A percentile compares a stretch with the other conserved stretches of the same genome.
Conservation (phyloP, 2,888 invertebrate species). For the Danaus chrysippus region DNA sequence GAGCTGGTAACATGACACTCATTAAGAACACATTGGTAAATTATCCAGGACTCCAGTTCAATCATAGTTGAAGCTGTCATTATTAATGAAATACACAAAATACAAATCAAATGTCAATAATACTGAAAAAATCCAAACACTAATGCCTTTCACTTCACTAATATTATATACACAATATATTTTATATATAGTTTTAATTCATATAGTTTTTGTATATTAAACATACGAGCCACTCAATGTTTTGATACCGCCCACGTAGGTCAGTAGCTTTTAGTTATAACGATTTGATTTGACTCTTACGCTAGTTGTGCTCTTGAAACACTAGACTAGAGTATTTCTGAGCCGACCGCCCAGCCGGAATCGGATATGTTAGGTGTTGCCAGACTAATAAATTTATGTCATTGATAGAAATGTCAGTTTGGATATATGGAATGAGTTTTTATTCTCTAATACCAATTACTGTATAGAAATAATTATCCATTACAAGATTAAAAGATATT, state of each 20-base stretch:
- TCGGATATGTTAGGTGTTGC: constrained; percentile 45
- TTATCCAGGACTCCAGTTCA: constrained; percentile 84
- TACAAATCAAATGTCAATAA: constrained; percentile 48
- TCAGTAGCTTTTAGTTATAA: constrained; percentile 41
- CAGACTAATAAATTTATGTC: constrained; percentile 19
- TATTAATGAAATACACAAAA: constrained; percentile 43
- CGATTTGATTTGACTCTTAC: constrained; percentile 56
- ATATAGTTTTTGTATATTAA: constrained; percentile 46
- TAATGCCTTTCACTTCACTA: constrained; percentile 30
- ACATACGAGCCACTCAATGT: constrained; percentile 44
- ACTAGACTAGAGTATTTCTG: constrained; percentile 31
- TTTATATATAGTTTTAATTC: constrained; percentile 51
- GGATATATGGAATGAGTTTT: too few relatives aligned
- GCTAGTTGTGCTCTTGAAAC: constrained; percentile 10
- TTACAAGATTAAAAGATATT: too few relatives aligned
- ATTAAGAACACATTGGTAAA: constrained; percentile 83
- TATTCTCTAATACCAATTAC: too few relatives aligned
- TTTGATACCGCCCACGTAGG: constrained; percentile 59
- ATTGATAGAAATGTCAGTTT: constrained; percentile 16
- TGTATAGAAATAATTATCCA: too few relatives aligned
- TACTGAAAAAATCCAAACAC: constrained; percentile 38
- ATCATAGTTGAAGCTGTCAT: constrained; percentile 80
- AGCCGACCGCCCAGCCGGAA: constrained; percentile 30
- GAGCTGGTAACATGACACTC: constrained; percentile 82
- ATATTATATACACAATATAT: constrained; percentile 31